These are phyloP conservation scores for Pachycephus smyrnensis DNA, from an alignment of 2,888 invertebrate species.

Conservation along the genomic window DNA sequence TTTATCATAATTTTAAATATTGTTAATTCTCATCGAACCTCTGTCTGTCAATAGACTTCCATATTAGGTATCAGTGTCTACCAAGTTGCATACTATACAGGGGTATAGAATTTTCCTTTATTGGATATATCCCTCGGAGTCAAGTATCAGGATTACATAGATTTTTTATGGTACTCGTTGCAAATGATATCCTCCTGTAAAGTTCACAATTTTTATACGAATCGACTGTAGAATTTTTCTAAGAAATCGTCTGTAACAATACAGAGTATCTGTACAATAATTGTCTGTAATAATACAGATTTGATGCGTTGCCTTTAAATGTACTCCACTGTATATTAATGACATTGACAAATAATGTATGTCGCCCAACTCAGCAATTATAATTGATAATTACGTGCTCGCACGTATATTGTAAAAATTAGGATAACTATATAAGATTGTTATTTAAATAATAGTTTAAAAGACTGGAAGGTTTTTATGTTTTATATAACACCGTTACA, in stretches of 20 bases:
- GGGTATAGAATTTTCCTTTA: background rate
- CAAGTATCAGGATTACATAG: background rate
- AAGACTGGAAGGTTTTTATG: constrained; percentile 3
- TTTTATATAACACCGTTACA: constrained; percentile 26
- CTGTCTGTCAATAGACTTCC: background rate
- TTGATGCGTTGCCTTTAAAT: too few species aligned
- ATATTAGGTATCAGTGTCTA: background rate
- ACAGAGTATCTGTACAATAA: too few species aligned
- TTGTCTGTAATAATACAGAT: too few species aligned
- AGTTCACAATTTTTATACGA: too few species aligned
- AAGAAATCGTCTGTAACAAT: too few species aligned
- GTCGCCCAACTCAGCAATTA: background rate
- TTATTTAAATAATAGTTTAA: constrained; percentile 26
- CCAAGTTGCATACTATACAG: background rate
- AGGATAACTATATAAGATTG: constrained; percentile 26
- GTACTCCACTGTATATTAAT: background rate
- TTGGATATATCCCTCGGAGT: background rate
- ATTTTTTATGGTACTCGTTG: background rate
- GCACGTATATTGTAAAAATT: background rate
- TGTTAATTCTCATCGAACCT: background rate
- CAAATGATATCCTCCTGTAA: background rate
- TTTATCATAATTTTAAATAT: background rate
- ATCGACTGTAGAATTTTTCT: too few species aligned
- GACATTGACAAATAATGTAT: background rate
- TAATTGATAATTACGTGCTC: background rate